Evolutionary conservation across 2,113 vertebrate genomes (phyloP), one percentile per base, ranked within the genome.

Genomic region (Megaceryle maxima): DNA sequence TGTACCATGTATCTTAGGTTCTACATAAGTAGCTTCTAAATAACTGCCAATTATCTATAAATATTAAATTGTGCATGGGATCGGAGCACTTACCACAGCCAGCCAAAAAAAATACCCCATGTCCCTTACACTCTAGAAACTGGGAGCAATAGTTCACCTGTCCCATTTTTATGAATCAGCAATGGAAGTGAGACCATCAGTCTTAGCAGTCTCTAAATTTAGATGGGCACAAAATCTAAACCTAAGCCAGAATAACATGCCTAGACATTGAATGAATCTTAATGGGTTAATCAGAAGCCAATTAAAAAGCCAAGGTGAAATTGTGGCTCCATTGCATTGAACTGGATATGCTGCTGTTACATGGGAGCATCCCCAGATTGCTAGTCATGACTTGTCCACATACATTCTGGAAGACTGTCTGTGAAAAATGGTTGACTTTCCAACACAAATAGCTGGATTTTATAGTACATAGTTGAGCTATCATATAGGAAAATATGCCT

Each of bases 71-170:
- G 18, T 87, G 24, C 41, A 22, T 21, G 13, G 17, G 13, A 83
- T 76, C 16, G 73, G 46, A 75, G 13, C 22, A 64, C 73, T 76
- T 74, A 35, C 4, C 48, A 63, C 51, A 67, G 46, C 22, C 46
- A 90, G 41, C 14, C 76, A 77, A 77, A 86, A 92, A 33, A 29
- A 0, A 0, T 0, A 0, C 0, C 17, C 26, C 63, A 33, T 8
- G 12, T 11, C 43, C 69, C 22, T 46, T 66, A 31, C 37, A 76
- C 29, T 22, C 33, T 41, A 39, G 33, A 86, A 70, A 80, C 10
- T 19, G 62, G 59, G 19, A 66, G 41, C 10, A 66, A 53, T n/a
- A 73, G 35, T 35, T 70, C 74, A 67, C 0, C 0, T 43, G 17
- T 50, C 21, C 19, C n/a, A 16, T 67, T 88, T 90, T 69, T 15